These are phyloP conservation scores for Metacarcinus magister DNA, from an alignment of 2,888 invertebrate genomes.

Conservation along the genomic window DNA sequence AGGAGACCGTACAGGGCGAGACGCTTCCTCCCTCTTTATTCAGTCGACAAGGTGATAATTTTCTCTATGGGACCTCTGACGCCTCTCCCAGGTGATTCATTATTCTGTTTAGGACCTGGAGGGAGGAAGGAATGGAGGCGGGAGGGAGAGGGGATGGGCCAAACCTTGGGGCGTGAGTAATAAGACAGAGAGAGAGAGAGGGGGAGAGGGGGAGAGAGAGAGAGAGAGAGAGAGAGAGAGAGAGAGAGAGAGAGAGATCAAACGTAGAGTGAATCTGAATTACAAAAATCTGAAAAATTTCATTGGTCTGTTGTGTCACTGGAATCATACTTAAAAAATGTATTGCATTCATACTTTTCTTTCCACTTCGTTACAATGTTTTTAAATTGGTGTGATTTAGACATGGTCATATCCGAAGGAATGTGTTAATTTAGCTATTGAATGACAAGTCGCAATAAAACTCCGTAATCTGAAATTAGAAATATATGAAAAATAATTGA, in stretches of 20 bases:
- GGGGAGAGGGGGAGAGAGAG: neutral
- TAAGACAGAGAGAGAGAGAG: neutral
- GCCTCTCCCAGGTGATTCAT: conserved; percentile 50
- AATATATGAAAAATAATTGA: neutral
- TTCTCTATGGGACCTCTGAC: conserved; percentile 32
- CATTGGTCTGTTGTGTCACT: neutral
- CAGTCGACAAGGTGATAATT: conserved; percentile 46
- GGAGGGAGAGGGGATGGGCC: neutral
- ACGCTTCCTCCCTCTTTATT: conserved; percentile 50
- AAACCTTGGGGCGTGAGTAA: neutral
- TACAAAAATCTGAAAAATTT: neutral
- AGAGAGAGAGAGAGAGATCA: neutral
- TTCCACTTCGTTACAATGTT: neutral
- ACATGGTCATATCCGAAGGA: neutral
- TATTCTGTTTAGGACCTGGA: conserved; percentile 34
- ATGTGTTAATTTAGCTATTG: neutral
- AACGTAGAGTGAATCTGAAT: neutral
- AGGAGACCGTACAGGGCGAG: neutral
- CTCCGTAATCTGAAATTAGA: conserved; percentile 9
- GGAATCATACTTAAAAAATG: neutral
- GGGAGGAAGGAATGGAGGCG: neutral
- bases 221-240: conserved; percentile 38
- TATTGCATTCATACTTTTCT: neutral
- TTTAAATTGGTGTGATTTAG: neutral
- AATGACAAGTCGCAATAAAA: neutral